These are phyloP conservation scores for Lamprotornis superbus DNA, from an alignment of 2,113 vertebrate species.

Conservation along the genomic window DNA sequence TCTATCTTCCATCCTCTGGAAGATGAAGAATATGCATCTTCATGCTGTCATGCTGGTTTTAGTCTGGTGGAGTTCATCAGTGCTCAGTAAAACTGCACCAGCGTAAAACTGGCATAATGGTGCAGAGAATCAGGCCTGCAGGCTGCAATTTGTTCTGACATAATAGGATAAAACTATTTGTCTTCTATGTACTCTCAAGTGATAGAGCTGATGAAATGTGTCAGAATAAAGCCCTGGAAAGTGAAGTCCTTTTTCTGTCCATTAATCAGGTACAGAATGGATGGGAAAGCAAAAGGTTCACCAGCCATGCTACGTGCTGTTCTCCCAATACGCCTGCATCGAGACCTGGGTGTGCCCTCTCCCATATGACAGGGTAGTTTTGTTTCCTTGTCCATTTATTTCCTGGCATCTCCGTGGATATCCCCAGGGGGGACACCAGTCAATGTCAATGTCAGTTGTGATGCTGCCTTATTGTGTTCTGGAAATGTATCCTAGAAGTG, in stretches of 20 bases:
- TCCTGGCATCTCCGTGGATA: background rate
- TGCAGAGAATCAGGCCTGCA: constrained; percentile 33
- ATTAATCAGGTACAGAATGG: constrained; percentile 44
- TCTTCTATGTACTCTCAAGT: background rate
- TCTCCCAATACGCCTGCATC: background rate
- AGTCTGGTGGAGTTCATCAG: background rate
- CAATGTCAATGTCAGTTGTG: background rate
- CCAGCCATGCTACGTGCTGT: background rate
- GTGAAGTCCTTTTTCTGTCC: constrained; percentile 45
- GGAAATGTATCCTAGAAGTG: background rate
- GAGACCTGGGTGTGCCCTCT: background rate
- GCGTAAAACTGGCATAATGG: constrained; percentile 23
- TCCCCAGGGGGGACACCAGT: background rate
- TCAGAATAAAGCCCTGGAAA: constrained; percentile 52
- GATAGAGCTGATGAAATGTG: constrained; percentile 51
- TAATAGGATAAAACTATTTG: constrained; percentile 59
- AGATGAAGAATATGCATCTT: background rate
- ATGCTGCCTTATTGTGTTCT: background rate
- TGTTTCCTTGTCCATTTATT: constrained; percentile 43
- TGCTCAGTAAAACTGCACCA: constrained; percentile 2
- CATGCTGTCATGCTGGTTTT: background rate
- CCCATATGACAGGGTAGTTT: constrained; percentile 4
- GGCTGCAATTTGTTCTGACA: constrained; percentile 60
- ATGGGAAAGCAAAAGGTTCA: constrained; percentile 13
- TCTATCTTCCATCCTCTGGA: background rate